Evolutionary conservation across 2,888 invertebrate species (phyloP).

Genomic region (Ptychoptera albimana): DNA sequence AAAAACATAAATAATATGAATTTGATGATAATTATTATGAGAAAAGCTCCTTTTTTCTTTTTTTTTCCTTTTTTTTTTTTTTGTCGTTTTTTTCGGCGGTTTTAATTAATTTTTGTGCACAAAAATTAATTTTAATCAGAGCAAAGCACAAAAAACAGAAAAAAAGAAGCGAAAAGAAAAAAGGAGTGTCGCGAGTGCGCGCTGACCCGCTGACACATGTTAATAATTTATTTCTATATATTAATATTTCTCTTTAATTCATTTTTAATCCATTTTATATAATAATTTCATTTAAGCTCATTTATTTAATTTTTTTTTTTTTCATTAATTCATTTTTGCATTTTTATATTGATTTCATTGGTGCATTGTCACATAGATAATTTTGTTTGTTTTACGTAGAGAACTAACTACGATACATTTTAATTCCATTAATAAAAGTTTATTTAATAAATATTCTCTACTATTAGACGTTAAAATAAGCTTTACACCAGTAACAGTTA

Average conservation of each 20-base stretch:
- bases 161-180: no score
- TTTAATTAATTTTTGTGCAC: background rate
- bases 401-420: no score
- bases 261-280: slow-evolving; percentile 1
- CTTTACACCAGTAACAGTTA: no score
- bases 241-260: slow-evolving; percentile 6
- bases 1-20: no score
- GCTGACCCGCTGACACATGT: slow-evolving; percentile 3
- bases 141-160: no score
- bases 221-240: slow-evolving; percentile 2
- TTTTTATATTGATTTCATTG: no score
- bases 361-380: no score
- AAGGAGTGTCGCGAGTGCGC: background rate
- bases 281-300: background rate
- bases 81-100: background rate
- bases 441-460: no score
- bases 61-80: background rate
- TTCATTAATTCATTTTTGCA: background rate
- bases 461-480: no score
- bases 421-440: no score
- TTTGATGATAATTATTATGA: no score
- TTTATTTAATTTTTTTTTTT: background rate
- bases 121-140: background rate
- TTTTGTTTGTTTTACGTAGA: no score
- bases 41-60: background rate